Evolutionary conservation across 2,888 invertebrate genomes (phyloP).

Genomic region (Yponomeuta malinellus): DNA sequence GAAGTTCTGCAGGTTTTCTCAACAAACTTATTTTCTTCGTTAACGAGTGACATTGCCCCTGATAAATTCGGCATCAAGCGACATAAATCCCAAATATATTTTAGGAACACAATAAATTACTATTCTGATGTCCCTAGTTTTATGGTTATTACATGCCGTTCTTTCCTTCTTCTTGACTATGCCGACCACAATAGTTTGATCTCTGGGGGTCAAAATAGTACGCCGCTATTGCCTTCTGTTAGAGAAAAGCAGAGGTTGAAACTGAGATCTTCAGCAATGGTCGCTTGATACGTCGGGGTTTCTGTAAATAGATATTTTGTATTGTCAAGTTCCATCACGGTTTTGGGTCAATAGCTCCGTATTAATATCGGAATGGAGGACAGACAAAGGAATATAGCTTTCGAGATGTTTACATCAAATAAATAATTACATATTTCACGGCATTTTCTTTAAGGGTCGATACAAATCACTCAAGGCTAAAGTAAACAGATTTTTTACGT

Average conservation of each 20-base stretch:
- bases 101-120: conserved; percentile 2
- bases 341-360: conserved; percentile 31
- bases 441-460: too few species aligned
- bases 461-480: too few species aligned
- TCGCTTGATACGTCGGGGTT: background rate
- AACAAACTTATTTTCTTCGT: background rate
- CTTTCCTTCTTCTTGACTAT: background rate
- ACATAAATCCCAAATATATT: conserved; percentile 11
- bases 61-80: background rate
- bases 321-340: conserved; percentile 36
- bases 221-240: background rate
- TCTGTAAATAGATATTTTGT: conserved; percentile 23
- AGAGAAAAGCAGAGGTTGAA: background rate
- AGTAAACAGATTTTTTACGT: too few species aligned
- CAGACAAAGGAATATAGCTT: background rate
- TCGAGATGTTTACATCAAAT: background rate
- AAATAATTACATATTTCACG: background rate
- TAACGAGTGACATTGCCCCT: background rate
- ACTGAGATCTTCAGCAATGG: background rate
- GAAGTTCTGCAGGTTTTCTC: background rate
- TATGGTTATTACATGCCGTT: conserved; percentile 11
- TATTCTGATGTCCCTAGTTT: conserved; percentile 11
- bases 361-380: conserved; percentile 24
- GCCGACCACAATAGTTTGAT: conserved; percentile 5
- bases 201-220: background rate